These are phyloP conservation scores for Salvator merianae DNA, from an alignment of 2,113 vertebrate genomes.

Conservation along the genomic window DNA sequence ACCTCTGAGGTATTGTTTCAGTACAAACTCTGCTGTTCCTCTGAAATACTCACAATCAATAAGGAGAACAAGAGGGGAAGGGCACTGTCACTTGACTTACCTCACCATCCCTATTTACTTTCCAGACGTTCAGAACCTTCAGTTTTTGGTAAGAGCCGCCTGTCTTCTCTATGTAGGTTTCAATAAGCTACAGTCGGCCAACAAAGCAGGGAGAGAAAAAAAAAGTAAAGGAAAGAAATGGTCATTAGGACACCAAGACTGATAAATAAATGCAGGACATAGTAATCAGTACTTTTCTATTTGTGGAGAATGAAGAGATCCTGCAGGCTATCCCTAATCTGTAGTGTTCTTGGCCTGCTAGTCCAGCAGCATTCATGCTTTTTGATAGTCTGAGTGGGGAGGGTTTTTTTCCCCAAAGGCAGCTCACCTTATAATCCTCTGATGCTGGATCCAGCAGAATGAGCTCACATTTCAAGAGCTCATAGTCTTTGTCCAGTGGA, in stretches of 20 bases:
- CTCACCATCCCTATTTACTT: slow-evolving; percentile 82
- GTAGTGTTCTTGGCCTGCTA: background rate
- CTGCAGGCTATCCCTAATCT: background rate
- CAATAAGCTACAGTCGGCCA: slow-evolving; percentile 76
- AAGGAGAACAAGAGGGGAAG: background rate
- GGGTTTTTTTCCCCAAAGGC: background rate
- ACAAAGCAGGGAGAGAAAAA: slow-evolving; percentile 37
- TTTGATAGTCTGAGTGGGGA: background rate
- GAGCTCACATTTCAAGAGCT: slow-evolving; percentile 85
- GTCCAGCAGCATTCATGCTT: background rate
- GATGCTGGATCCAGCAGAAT: slow-evolving; percentile 65
- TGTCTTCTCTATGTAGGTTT: slow-evolving; percentile 79
- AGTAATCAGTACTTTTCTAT: background rate
- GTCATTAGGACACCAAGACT: background rate
- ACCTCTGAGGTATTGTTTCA: too few species aligned
- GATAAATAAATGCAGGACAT: background rate
- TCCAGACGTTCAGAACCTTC: slow-evolving; percentile 83
- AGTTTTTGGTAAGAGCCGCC: background rate
- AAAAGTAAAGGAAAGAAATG: background rate
- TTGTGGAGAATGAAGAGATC: background rate
- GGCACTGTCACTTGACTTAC: slow-evolving; percentile 60
- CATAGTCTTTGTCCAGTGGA: slow-evolving; percentile 82
- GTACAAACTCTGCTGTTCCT: too few species aligned
- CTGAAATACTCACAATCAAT: background rate
- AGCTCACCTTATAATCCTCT: slow-evolving; percentile 68